A percentile compares a stretch with the other conserved stretches of the same genome.
Evolutionary conservation across 2,797 vertebrate species (phyloP).

Genomic region (Clarias platycephalus): DNA sequence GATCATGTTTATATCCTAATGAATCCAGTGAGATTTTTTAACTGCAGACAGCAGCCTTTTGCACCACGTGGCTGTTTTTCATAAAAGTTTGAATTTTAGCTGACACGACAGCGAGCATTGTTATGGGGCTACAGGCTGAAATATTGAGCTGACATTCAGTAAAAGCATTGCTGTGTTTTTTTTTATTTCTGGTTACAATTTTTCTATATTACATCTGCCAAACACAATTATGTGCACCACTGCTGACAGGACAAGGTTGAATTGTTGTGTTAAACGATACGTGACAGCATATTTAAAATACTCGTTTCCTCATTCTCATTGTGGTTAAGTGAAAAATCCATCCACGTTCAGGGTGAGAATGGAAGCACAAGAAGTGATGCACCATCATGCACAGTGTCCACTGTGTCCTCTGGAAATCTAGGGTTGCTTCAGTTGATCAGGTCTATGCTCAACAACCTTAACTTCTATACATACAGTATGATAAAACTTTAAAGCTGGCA

Average conservation of each 20-base stretch:
- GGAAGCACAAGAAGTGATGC: too few species aligned
- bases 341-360: too few species aligned
- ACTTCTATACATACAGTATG: too few species aligned
- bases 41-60: background rate
- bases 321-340: too few species aligned
- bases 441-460: too few species aligned
- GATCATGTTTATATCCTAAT: background rate
- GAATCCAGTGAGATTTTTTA: background rate
- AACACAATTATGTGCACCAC: background rate
- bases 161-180: background rate
- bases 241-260: background rate
- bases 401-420: too few species aligned
- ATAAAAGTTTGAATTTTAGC: background rate
- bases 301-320: too few species aligned
- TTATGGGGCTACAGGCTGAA: background rate
- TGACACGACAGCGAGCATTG: background rate
- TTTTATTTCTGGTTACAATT: background rate
- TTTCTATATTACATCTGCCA: background rate
- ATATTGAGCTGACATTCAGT: conserved; percentile 10
- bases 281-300: background rate
- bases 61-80: background rate
- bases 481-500: too few species aligned
- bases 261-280: background rate
- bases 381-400: too few species aligned
- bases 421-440: too few species aligned